Conservation (phyloP, 1,140 invertebrate species). For the Xylocopa sonorina region DNA sequence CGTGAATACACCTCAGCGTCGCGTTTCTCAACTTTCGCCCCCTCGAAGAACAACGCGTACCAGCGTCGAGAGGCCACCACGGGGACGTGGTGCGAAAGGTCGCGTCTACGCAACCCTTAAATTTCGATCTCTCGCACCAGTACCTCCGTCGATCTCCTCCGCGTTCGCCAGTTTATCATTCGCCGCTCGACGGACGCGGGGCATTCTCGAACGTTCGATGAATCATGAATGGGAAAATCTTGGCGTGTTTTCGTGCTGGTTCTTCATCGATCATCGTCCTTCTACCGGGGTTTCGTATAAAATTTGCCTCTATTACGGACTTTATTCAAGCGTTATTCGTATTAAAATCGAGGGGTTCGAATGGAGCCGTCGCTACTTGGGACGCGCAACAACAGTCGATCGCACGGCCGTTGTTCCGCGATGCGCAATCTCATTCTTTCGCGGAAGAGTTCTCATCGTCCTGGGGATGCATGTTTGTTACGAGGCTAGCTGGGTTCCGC, state of each 20-base stretch:
- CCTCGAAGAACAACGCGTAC: slow-evolving; percentile 12
- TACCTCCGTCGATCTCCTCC: not conserved
- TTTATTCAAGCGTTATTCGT: not conserved
- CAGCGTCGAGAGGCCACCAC: not conserved
- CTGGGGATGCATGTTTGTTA: too few relatives aligned
- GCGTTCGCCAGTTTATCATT: not conserved
- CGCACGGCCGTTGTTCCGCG: not conserved
- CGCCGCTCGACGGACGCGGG: not conserved
- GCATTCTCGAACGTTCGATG: not conserved
- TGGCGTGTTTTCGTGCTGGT: not conserved
- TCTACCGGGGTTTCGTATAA: not conserved
- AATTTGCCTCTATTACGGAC: slow-evolving; percentile 3
- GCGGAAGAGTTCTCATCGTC: not conserved
- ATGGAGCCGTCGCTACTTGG: not conserved
- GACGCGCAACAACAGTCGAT: too few relatives aligned
- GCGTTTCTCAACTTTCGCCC: slow-evolving; percentile 12
- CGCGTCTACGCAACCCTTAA: not conserved
- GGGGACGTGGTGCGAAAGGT: not conserved
- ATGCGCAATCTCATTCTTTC: not conserved
- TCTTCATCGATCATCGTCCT: slow-evolving; percentile 1
- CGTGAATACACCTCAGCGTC: not conserved
- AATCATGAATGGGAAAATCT: slow-evolving; percentile 14
- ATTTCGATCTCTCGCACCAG: not conserved
- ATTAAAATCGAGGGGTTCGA: not conserved
- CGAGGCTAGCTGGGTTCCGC: too few relatives aligned